These are phyloP conservation scores for Scrobipalpa costella DNA, from an alignment of 2,888 invertebrate genomes.

Conservation along the genomic window DNA sequence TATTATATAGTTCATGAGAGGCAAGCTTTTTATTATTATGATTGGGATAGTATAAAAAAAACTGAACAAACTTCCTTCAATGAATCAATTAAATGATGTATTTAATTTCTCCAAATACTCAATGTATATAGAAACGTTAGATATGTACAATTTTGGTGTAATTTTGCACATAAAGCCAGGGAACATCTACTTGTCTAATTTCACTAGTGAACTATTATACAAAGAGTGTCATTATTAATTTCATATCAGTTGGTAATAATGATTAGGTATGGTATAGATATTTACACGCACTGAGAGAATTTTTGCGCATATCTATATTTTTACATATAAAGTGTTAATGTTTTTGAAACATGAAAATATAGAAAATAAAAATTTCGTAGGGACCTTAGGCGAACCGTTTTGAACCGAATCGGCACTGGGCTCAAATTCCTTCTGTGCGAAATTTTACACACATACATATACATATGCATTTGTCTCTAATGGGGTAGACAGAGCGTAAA, in stretches of 20 bases:
- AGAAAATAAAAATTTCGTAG: too few relatives aligned
- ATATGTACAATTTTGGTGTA: constrained; percentile 20
- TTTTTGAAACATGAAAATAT: too few relatives aligned
- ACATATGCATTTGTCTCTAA: too few relatives aligned
- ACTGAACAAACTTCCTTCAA: neutral
- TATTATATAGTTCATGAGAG: too few relatives aligned
- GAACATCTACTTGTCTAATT: constrained; percentile 31
- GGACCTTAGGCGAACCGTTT: too few relatives aligned
- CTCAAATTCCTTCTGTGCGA: too few relatives aligned
- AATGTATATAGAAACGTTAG: constrained; percentile 30
- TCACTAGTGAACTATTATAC: constrained; percentile 28
- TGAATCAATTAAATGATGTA: neutral
- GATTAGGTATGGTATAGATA: constrained; percentile 1
- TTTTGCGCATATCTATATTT: constrained; percentile 11
- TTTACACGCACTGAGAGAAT: constrained; percentile 2
- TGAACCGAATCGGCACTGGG: too few relatives aligned
- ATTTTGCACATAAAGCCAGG: constrained; percentile 34
- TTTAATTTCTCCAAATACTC: neutral
- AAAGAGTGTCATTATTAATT: constrained; percentile 8
- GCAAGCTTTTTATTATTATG: neutral
- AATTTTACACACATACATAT: too few relatives aligned
- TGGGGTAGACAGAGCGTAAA: too few relatives aligned
- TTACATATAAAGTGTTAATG: too few relatives aligned
- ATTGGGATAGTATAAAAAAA: neutral
- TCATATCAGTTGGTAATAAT: neutral